These are phyloP conservation scores for Corvus cornix DNA, from an alignment of 2,113 vertebrate genomes.

Conservation along the genomic window DNA sequence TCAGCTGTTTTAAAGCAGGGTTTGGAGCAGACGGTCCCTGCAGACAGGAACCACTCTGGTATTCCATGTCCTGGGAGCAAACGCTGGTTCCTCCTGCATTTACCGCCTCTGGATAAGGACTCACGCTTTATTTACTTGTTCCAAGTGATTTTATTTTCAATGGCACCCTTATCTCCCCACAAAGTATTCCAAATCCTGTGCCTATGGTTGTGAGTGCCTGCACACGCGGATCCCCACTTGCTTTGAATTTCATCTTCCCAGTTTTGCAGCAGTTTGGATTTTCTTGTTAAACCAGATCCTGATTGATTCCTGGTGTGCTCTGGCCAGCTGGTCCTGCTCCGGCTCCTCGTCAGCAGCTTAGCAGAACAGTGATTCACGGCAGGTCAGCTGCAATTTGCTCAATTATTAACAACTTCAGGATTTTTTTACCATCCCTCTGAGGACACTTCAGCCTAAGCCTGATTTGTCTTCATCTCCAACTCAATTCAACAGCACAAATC, in stretches of 20 bases:
- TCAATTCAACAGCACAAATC: neutral
- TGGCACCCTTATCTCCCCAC: neutral
- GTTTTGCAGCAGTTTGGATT: neutral
- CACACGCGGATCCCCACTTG: fast-evolving
- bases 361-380: neutral
- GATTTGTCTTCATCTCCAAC: neutral
- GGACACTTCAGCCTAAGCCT: neutral
- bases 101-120: neutral
- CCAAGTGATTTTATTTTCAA: neutral
- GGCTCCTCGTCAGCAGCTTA: neutral
- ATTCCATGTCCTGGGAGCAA: neutral
- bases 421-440: neutral
- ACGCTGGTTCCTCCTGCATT: neutral
- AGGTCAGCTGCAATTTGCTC: neutral
- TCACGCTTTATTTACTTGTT: neutral
- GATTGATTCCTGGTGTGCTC: neutral
- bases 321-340: neutral
- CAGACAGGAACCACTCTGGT: neutral
- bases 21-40: neutral
- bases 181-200: neutral
- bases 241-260: neutral
- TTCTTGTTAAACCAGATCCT: neutral
- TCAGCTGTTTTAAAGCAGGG: neutral
- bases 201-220: fast-evolving
- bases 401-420: neutral